Conservation (phyloP, 2,797 vertebrate species). For the Crypturellus tataupa region DNA sequence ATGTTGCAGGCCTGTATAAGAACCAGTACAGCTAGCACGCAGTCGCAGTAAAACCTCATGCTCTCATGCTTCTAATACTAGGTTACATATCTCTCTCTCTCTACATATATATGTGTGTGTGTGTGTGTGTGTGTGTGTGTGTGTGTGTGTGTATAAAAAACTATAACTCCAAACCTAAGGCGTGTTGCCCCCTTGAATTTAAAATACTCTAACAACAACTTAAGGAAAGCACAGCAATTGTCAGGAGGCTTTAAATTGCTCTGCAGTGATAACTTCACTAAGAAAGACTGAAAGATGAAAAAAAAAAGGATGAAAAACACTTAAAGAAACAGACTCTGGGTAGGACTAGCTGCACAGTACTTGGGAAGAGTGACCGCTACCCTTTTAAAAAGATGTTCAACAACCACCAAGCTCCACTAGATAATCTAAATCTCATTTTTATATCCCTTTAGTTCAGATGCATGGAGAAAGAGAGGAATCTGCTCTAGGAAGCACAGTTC, state of each 20-base stretch:
- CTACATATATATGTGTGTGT: not conserved
- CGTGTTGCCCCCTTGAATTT: not conserved
- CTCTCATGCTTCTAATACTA: accelerated
- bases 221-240: not conserved
- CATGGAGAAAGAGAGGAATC: not conserved
- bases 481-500: conserved; percentile 1
- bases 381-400: not conserved
- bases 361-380: not conserved
- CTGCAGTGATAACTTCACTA: not conserved
- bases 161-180: not conserved
- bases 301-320: not conserved
- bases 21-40: not conserved
- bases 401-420: not conserved
- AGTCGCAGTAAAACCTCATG: accelerated
- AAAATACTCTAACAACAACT: not conserved
- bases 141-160: too few species aligned
- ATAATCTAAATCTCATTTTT: not conserved
- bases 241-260: not conserved
- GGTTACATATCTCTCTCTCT: not conserved
- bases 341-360: not conserved
- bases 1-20: not conserved
- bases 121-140: too few species aligned
- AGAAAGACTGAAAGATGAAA: not conserved
- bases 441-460: not conserved
- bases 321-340: not conserved